Evolutionary conservation across 1,140 invertebrate genomes (phyloP), one percentile per base, ranked within the genome.

Genomic region (Trachymyrmex cornetzi): DNA sequence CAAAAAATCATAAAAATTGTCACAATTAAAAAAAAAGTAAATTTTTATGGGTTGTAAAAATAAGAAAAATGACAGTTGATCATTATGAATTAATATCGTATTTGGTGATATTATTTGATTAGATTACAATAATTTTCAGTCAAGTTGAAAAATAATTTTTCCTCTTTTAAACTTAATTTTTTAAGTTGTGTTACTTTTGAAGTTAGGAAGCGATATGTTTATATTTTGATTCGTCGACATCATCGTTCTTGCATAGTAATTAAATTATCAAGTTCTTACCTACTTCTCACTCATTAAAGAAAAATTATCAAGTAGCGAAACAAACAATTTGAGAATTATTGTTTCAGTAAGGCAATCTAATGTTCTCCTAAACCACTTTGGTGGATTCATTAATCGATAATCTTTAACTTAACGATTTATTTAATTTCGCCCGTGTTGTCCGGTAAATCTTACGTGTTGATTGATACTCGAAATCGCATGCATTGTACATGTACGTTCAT

Each of bases 391-490:
- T 14, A 48, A 53, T 27, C 12, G 30, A 57, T 7, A 63, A 66
- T 44, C 38, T 44, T 44, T 50, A 16, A 16, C 14, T 66, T 14
- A 22, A 67, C 9, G 38, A 44, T 44, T 44, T 44, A 66, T 67
- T 38, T 53, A 53, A 53, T 66, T 55, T 4, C 9, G 53, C 27
- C 16, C 3, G 5, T 30, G 27, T 74, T 48, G 22, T 14, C 19
- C 24, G 44, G n/a, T 34, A 14, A 72, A 34, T 75, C 38, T 74
- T 74, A 75, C n/a, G 30, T 82, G 38, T 11, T 38, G 80, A 82
- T 74, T 74, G 80, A 84, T 75, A 61, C 27, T 57, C 38, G 80
- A 61, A 80, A 84, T 61, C 80, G 55, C 44, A 48, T 72, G 53
- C 34, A 67, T 48, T 69, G 44, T 59, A 74, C 27, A 50, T 48